phyloP scores from a whole-genome alignment of 2,797 vertebrate species.

The Cossypha niveicapilla region DNA sequence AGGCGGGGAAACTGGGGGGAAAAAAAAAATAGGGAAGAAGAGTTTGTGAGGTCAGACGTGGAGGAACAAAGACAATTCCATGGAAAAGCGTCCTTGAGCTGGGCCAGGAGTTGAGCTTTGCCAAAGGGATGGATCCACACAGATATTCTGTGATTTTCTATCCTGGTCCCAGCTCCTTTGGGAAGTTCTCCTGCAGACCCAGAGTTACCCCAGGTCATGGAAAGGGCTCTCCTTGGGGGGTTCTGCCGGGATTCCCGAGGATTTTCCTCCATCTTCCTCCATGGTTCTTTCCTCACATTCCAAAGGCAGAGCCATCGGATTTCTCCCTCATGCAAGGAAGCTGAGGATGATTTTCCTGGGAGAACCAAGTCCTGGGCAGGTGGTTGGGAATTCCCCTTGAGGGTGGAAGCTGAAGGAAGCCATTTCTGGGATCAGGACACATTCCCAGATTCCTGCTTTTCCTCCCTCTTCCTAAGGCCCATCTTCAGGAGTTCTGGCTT shows the following conservation, averaged over 20 bases:
- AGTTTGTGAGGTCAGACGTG: not conserved
- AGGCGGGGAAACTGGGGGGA: not conserved
- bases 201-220: not conserved
- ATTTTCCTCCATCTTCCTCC: not conserved
- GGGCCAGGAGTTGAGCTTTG: not conserved
- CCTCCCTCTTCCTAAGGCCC: not conserved
- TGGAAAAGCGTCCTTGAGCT: not conserved
- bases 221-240: not conserved
- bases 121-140: not conserved
- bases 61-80: constrained; percentile 14
- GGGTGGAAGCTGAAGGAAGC: not conserved
- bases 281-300: not conserved
- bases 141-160: not conserved
- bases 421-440: not conserved
- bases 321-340: not conserved
- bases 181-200: not conserved
- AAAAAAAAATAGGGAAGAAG: not conserved
- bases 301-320: rapidly evolving
- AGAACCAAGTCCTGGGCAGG: rapidly evolving
- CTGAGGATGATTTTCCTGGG: not conserved
- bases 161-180: rapidly evolving
- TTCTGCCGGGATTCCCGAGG: rapidly evolving
- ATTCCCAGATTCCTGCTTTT: not conserved
- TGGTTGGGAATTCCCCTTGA: not conserved
- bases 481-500: too few species aligned